These are phyloP conservation scores for Dendrolimus kikuchii DNA, from an alignment of 1,140 invertebrate species.

Conservation along the genomic window DNA sequence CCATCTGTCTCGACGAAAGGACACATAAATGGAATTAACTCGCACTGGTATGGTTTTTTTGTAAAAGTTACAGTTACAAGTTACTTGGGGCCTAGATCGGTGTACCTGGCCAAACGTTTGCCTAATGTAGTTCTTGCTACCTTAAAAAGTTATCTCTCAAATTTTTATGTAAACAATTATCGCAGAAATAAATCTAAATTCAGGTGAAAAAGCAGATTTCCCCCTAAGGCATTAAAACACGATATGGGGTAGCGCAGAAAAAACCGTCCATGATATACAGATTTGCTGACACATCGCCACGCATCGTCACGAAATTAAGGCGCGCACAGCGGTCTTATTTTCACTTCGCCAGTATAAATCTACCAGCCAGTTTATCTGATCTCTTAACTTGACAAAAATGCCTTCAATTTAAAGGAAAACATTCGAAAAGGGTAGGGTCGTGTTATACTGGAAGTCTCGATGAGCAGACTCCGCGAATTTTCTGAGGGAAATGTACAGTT, in stretches of 20 bases:
- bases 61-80: too few relatives aligned
- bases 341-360: constrained; percentile 47
- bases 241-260: constrained; percentile 14
- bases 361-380: neutral
- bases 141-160: too few relatives aligned
- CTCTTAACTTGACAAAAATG: neutral
- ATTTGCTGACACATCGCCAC: constrained; percentile 33
- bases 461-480: constrained; percentile 37
- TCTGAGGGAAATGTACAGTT: constrained; percentile 14
- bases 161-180: too few relatives aligned
- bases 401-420: neutral
- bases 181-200: neutral
- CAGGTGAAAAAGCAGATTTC: constrained; percentile 3
- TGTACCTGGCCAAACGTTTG: too few relatives aligned
- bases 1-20: too few relatives aligned
- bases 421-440: constrained; percentile 11
- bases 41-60: too few relatives aligned
- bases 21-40: too few relatives aligned
- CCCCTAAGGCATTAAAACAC: constrained; percentile 5
- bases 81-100: too few relatives aligned
- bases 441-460: constrained; percentile 22
- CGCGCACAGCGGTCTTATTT: constrained; percentile 46
- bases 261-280: constrained; percentile 29
- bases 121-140: too few relatives aligned
- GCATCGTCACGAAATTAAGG: constrained; percentile 45